phyloP scores from a whole-genome alignment of 30 jellyfish, hydroid and myxozoan species.

The Turritopsis rubra region DNA sequence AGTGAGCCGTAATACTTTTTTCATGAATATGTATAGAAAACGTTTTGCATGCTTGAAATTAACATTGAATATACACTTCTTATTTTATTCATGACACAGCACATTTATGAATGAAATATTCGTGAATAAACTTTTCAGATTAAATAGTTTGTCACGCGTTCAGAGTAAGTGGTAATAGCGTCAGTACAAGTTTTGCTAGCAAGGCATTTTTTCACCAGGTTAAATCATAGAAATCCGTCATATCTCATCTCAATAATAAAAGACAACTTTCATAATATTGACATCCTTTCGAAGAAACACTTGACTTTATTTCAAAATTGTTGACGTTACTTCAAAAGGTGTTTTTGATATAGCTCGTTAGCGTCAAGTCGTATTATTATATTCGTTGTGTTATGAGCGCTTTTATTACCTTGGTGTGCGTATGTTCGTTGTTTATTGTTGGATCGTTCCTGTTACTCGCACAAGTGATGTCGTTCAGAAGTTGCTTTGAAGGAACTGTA shows the following conservation, averaged over 20 bases:
- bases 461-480: constrained; percentile 7
- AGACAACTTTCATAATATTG: too few species aligned
- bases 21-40: background rate
- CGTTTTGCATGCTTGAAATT: background rate
- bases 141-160: background rate
- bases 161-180: background rate
- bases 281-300: too few species aligned
- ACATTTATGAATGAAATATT: background rate
- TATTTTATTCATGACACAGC: background rate
- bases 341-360: too few species aligned
- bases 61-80: background rate
- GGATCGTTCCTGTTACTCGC: background rate
- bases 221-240: too few species aligned
- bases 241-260: too few species aligned
- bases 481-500: background rate
- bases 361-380: too few species aligned
- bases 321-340: too few species aligned
- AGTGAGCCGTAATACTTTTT: background rate
- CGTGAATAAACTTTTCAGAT: background rate
- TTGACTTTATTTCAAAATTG: too few species aligned
- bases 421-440: background rate
- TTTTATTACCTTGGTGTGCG: constrained; percentile 1
- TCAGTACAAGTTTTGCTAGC: too few species aligned
- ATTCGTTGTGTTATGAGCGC: background rate
- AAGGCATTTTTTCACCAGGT: too few species aligned